Percentiles rank a stretch among this genome's conserved stretches.
These are phyloP conservation scores for Cataglyphis albicans DNA, from an alignment of 2,888 invertebrate genomes.

Conservation along the genomic window DNA sequence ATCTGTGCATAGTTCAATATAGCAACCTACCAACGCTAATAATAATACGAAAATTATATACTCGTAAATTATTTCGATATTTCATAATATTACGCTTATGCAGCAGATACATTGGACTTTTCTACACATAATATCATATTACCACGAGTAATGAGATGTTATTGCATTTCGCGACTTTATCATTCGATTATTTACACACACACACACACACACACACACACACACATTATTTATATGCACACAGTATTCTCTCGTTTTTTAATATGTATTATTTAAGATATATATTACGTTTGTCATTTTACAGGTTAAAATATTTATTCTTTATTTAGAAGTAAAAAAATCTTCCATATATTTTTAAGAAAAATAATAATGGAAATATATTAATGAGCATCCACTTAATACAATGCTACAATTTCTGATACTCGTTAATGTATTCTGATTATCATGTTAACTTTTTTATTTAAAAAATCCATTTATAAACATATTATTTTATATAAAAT, in stretches of 20 bases:
- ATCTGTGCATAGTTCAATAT: constrained; percentile 32
- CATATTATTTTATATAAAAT: no score
- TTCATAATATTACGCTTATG: constrained; percentile 56
- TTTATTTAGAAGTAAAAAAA: background rate
- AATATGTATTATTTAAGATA: background rate
- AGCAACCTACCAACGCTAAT: constrained; percentile 14
- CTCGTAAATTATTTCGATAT: constrained; percentile 47
- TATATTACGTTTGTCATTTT: background rate
- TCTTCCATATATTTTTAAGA: background rate
- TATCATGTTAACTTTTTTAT: no score
- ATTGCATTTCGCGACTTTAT: constrained; percentile 53
- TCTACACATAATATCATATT: constrained; percentile 58
- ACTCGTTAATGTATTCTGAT: no score
- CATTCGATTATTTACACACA: constrained; percentile 46
- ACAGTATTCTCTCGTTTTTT: background rate
- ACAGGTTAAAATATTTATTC: background rate
- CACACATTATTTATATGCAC: background rate
- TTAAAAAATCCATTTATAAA: no score
- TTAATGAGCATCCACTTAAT: background rate
- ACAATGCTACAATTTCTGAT: no score
- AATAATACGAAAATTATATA: constrained; percentile 56
- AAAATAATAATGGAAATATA: background rate
- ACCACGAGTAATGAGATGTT: constrained; percentile 61
- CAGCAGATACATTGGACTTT: constrained; percentile 55
- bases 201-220: no score